Conservation (phyloP, 2,113 vertebrate species). For the Nyctereutes procyonoides region DNA sequence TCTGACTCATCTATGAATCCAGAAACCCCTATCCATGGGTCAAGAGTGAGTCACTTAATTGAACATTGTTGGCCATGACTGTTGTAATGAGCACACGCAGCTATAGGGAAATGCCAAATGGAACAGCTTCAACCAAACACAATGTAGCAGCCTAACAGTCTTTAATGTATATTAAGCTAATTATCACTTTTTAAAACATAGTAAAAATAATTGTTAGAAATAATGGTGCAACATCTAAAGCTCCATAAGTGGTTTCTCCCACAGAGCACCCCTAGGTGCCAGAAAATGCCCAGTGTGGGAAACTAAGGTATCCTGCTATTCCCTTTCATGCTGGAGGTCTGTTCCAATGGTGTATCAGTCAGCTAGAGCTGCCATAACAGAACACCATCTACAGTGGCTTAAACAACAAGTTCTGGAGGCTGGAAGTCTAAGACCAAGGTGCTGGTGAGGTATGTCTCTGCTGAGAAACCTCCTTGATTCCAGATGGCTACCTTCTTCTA, state of each 20-base stretch:
- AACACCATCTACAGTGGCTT: not conserved
- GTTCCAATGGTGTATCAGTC: fast-evolving
- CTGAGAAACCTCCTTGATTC: not conserved
- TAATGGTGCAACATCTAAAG: not conserved
- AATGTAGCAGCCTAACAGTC: not conserved
- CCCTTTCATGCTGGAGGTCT: not conserved
- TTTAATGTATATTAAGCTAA: not conserved
- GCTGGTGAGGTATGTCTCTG: not conserved
- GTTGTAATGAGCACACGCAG: not conserved
- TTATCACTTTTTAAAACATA: not conserved
- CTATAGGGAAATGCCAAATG: no score
- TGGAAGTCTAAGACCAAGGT: not conserved
- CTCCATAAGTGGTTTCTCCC: not conserved
- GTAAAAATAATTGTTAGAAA: not conserved
- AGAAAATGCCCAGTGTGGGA: not conserved
- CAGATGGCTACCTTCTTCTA: fast-evolving
- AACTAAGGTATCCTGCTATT: not conserved
- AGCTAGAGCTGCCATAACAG: no score
- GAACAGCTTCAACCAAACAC: not conserved
- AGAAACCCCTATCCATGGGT: not conserved
- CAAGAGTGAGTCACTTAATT: not conserved
- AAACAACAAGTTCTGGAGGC: not conserved
- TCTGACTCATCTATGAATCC: not conserved
- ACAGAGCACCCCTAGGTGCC: not conserved
- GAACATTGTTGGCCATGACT: not conserved